phyloP scores from a whole-genome alignment of 2,797 vertebrate species.

The Otolemur crassicaudatus region DNA sequence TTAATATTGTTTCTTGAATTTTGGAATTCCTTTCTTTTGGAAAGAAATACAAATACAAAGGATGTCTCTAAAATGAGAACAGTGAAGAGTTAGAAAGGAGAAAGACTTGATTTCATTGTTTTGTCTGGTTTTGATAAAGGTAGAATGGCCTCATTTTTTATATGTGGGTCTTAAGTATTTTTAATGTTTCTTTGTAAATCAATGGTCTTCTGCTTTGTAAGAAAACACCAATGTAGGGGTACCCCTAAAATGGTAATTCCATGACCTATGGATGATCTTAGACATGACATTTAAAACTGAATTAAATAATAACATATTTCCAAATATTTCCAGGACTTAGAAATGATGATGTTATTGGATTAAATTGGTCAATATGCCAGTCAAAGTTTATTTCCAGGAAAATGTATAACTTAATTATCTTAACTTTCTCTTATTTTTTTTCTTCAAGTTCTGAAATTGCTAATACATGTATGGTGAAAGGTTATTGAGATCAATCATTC shows the following conservation, averaged over 20 bases:
- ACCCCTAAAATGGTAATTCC: background rate
- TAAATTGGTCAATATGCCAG: background rate
- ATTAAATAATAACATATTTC: background rate
- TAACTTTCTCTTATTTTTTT: conserved; percentile 32
- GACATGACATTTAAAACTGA: background rate
- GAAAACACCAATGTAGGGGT: background rate
- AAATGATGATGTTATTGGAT: conserved; percentile 32
- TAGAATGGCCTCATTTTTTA: background rate
- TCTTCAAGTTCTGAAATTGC: background rate
- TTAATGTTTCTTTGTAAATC: background rate
- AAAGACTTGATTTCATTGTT: background rate
- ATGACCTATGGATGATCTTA: background rate
- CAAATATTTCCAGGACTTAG: background rate
- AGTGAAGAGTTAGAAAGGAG: background rate
- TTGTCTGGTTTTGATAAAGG: background rate
- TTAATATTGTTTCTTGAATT: background rate
- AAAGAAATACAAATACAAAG: conserved; percentile 27
- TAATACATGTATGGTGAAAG: background rate
- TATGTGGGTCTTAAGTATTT: background rate
- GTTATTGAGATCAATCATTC: background rate
- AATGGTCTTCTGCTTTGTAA: background rate
- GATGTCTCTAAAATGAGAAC: background rate
- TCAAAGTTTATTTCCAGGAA: background rate
- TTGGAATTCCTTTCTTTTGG: background rate
- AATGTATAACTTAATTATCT: conserved; percentile 12